Conservation (phyloP, 2,888 invertebrate genomes). For the Diarsia rubi region DNA sequence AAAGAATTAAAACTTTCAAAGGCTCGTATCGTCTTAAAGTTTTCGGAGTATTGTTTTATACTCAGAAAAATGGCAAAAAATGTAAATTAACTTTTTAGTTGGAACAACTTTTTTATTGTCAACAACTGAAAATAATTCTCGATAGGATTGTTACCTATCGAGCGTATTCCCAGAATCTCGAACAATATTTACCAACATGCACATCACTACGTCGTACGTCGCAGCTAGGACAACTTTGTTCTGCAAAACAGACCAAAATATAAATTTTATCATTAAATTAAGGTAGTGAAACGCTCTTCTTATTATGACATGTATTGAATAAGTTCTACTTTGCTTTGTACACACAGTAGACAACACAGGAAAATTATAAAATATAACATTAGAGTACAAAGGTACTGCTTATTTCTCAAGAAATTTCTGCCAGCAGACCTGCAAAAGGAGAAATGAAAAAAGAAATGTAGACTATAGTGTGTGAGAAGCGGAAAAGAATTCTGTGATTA, state of each 20-base stretch:
- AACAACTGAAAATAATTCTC: background rate
- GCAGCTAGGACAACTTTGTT: constrained; percentile 51
- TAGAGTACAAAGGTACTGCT: too few species aligned
- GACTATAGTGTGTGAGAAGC: too few species aligned
- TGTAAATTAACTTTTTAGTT: background rate
- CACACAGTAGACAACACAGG: too few species aligned
- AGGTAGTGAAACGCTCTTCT: constrained; percentile 13
- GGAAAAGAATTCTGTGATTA: too few species aligned
- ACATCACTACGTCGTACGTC: constrained; percentile 38
- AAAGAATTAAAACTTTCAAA: background rate
- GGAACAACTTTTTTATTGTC: background rate
- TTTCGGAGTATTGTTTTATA: background rate
- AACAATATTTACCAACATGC: background rate
- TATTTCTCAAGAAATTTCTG: too few species aligned
- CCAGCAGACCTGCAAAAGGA: too few species aligned
- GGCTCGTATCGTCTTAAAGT: background rate
- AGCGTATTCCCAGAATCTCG: constrained; percentile 20
- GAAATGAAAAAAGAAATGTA: too few species aligned
- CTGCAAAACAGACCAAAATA: constrained; percentile 36
- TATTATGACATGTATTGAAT: background rate
- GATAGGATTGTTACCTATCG: background rate
- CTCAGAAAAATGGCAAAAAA: background rate
- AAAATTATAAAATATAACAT: too few species aligned
- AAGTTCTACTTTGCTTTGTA: too few species aligned
- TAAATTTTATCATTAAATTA: constrained; percentile 42